Evolutionary conservation across 2,888 invertebrate genomes (phyloP).

Genomic region (Lymantria monacha): DNA sequence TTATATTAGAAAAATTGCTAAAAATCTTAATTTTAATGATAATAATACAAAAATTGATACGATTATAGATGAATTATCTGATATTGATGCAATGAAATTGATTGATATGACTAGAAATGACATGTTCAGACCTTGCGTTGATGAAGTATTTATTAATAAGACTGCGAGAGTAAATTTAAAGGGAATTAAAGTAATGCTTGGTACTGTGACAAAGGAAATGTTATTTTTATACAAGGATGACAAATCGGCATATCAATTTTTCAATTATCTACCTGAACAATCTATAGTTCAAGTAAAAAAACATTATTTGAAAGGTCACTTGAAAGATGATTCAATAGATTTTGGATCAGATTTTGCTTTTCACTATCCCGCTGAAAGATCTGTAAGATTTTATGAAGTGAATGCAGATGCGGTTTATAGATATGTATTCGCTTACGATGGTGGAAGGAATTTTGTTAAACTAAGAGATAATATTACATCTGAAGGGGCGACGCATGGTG

Average conservation of each 20-base stretch:
- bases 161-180: background rate
- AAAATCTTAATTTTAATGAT: background rate
- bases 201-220: background rate
- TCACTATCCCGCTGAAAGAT: slow-evolving; percentile 33
- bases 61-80: background rate
- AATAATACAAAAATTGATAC: too few species aligned
- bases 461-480: slow-evolving; percentile 19
- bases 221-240: background rate
- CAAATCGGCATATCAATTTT: background rate
- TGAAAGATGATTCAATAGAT: slow-evolving; percentile 7
- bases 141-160: background rate
- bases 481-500: slow-evolving; percentile 38
- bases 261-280: background rate
- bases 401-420: slow-evolving; percentile 32
- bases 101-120: background rate
- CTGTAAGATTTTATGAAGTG: slow-evolving; percentile 29
- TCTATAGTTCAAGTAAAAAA: background rate
- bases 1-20: slow-evolving; percentile 3
- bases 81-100: background rate
- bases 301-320: background rate
- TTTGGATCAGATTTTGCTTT: slow-evolving; percentile 22
- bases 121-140: slow-evolving; percentile 1
- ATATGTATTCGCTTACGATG: slow-evolving; percentile 45
- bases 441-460: slow-evolving; percentile 39
- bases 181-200: background rate